These are phyloP conservation scores for Xiphorhynchus erythropygius DNA, from an alignment of 2,797 vertebrate genomes.

Conservation along the genomic window DNA sequence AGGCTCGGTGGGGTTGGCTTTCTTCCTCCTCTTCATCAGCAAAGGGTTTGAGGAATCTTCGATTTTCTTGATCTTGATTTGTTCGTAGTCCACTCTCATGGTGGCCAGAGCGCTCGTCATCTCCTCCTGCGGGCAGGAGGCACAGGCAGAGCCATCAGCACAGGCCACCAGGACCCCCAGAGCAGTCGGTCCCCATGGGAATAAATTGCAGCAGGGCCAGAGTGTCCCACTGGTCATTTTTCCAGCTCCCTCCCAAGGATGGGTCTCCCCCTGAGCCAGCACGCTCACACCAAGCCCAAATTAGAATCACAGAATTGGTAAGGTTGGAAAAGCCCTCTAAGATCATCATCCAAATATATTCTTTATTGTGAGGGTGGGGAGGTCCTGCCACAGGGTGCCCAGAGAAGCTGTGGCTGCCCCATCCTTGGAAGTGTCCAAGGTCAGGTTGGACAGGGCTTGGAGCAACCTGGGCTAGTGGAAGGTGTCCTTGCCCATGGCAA, in stretches of 20 bases:
- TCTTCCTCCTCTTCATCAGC: slow-evolving; percentile 94
- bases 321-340: background rate
- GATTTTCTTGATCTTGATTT: slow-evolving; percentile 98
- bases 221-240: rapidly evolving
- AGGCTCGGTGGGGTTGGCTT: slow-evolving; percentile 79
- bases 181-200: rapidly evolving
- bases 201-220: background rate
- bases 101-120: slow-evolving; percentile 99
- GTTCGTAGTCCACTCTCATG: slow-evolving; percentile 97
- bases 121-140: slow-evolving; percentile 85
- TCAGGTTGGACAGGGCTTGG: background rate
- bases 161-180: rapidly evolving
- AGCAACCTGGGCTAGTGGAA: background rate
- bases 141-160: background rate
- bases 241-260: background rate
- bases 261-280: background rate
- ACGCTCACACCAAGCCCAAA: rapidly evolving
- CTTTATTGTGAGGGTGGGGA: background rate
- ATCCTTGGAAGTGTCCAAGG: background rate
- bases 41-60: slow-evolving; percentile 94
- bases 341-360: rapidly evolving
- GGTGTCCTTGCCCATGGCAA: background rate
- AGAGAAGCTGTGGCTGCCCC: background rate
- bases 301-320: rapidly evolving
- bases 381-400: background rate